Evolutionary conservation across 2,113 vertebrate genomes (phyloP).

Genomic region (Hyperopisus bebe): DNA sequence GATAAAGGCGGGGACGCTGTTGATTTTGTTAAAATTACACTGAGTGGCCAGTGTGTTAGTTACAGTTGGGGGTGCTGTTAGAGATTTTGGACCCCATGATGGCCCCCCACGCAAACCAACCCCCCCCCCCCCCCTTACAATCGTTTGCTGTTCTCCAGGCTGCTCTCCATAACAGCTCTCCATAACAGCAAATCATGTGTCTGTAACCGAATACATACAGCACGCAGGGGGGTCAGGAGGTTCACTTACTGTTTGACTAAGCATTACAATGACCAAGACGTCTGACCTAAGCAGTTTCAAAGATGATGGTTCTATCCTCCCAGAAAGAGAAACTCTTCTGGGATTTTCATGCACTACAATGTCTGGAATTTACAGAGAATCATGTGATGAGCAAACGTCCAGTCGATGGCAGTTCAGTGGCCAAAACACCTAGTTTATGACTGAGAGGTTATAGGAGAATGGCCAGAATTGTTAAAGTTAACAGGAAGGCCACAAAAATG

Average conservation of each 20-base stretch:
- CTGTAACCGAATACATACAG: background rate
- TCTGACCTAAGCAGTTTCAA: background rate
- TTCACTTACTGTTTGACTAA: background rate
- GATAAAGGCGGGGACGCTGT: background rate
- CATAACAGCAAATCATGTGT: background rate
- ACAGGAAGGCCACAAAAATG: background rate
- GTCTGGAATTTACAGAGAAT: background rate
- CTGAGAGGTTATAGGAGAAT: background rate
- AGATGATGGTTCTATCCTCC: background rate
- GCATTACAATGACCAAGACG: background rate
- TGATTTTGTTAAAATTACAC: background rate
- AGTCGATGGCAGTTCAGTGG: background rate
- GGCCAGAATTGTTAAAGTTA: background rate
- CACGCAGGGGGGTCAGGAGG: background rate
- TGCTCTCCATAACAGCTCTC: background rate
- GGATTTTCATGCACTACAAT: background rate
- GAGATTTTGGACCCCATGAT: no score
- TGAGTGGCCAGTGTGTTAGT: background rate
- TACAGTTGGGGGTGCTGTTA: background rate
- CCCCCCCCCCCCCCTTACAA: background rate
- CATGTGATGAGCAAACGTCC: background rate
- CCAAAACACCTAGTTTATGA: background rate
- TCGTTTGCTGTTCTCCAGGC: background rate
- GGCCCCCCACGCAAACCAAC: no score
- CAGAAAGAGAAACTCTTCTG: background rate